Base-by-base conservation (phyloP, 2,797 vertebrate genomes). In the Neosilurus mollespiculum region DNA sequence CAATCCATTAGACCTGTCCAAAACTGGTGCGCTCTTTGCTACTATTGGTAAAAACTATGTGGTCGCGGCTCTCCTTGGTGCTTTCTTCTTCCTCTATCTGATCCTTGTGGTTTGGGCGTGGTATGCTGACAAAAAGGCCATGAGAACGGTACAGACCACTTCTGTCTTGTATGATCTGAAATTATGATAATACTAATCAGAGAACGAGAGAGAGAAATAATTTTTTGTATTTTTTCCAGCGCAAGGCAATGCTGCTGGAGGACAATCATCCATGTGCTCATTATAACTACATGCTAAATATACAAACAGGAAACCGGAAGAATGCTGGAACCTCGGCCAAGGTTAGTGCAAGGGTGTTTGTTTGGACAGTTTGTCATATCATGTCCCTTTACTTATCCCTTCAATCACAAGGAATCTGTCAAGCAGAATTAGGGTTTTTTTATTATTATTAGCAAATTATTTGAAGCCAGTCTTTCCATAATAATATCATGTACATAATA, bases 301-400 rank as follows among this genome's bases (percentile, higher is more conserved):
- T 97, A 85, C 94, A 96, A 88, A 96, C 95, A 0, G 95, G 96
- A 7, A 90, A 92, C 76, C 93, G 95, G 14, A 94, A 92, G 85
- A 93, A 91, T 0, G 94, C 95, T 0, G 93, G 94, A 16, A 96
- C 96, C 0, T 91, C 94, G 58, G 95, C 96, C 10, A 93, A 94
- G 87, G 96, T 97, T 86, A 88, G 81, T 43, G 11, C 84, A 71
- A 69, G 26, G 30, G 30, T 43, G 43, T 54, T 20, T 24, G 1
- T 24, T 56, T 53, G 6, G 26, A 11, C 24, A 53, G 30, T 58
- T 58, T 24, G n/a, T 56, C 20, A 22, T 43, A 8, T 43, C 1
- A 43, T 43, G 43, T 43, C 8, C 43, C 43, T 43, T 43, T 43
- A 34, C 16, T 4, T 56, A 56, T 71, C 22, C 22, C 49, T 54